These are phyloP conservation scores for Microctenopoma steveboyesi DNA, from an alignment of 2,797 vertebrate genomes.

Conservation along the genomic window DNA sequence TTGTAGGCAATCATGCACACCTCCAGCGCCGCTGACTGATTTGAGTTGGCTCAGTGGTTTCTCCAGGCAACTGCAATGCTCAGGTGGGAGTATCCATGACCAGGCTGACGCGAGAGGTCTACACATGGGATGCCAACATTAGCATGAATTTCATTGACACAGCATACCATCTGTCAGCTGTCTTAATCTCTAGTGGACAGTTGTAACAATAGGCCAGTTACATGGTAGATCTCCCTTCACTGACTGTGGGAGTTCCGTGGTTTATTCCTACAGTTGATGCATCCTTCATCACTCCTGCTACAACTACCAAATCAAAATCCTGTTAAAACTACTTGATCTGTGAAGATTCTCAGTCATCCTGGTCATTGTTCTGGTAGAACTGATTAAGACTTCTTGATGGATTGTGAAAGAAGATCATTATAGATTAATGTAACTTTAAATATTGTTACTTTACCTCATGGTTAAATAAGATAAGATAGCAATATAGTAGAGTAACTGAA, in stretches of 20 bases:
- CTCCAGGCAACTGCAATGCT: constrained; percentile 47
- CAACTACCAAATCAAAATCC: constrained; percentile 24
- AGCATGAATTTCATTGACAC: constrained; percentile 68
- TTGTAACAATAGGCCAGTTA: constrained; percentile 73
- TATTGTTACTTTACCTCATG: constrained; percentile 2
- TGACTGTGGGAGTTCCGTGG: constrained; percentile 23
- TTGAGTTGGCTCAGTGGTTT: constrained; percentile 16
- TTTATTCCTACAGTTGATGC: constrained; percentile 76
- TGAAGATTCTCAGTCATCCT: too few species aligned
- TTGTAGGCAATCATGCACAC: constrained; percentile 33
- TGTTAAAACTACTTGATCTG: constrained; percentile 8
- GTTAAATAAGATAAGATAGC: constrained; percentile 10
- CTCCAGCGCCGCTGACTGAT: constrained; percentile 27
- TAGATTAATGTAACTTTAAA: not conserved
- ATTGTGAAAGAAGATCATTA: too few species aligned
- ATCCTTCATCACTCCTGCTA: constrained; percentile 47
- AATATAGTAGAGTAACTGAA: not conserved
- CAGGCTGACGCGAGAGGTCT: constrained; percentile 9
- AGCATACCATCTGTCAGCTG: constrained; percentile 69
- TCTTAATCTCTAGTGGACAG: constrained; percentile 74
- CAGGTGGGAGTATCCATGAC: constrained; percentile 59
- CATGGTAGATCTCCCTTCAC: constrained; percentile 41
- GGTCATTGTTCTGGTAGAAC: too few species aligned
- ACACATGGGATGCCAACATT: constrained; percentile 57
- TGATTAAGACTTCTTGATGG: too few species aligned